Evolutionary conservation across 2,797 vertebrate genomes (phyloP), one percentile per base, ranked within the genome.

Genomic region (Acanthurus tractus): DNA sequence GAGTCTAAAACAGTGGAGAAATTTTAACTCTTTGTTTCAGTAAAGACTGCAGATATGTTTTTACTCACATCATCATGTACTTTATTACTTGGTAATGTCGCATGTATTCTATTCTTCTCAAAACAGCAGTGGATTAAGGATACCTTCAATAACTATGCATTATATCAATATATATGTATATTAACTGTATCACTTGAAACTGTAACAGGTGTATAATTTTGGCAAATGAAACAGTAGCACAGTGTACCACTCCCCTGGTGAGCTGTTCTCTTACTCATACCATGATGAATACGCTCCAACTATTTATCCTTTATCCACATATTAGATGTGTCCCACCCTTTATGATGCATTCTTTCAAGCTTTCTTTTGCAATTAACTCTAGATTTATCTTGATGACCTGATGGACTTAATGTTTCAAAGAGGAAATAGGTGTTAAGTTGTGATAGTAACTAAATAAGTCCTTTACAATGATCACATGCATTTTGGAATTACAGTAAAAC

Each of bases 221-320:
- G 40, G 57, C 14, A 42, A 8, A 45, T 53, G 18, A 55, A 72
- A 44, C 12, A 48, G 5, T 57, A 13, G 18, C 44, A 48, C 10
- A 25, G 6, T 18, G 63, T 44, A 63, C 80, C 77, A 75, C 82
- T 83, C 85, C 85, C 20, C 61, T 0, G 18, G 10, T 70, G 57
- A 81, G 53, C 62, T 62, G 56, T 65, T 75, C 65, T 76, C 79
- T 85, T 81, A 86, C 65, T 85, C 86, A 81, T 22, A 42, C 38
- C n/a, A 13, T 38, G 22, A 52, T 44, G 45, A 78, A 81, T 63
- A 63, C 9, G 1, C 22, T 49, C 9, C 38, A n/a, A 7, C 38
- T 54, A 15, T 40, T 76, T 76, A 52, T 53, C 57, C 49, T 50
- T 67, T 74, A 80, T 63, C 57, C 78, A 67, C 54, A 42, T 34